Conservation (phyloP, 2,888 invertebrate species). For the Willowsia nigromaculata region DNA sequence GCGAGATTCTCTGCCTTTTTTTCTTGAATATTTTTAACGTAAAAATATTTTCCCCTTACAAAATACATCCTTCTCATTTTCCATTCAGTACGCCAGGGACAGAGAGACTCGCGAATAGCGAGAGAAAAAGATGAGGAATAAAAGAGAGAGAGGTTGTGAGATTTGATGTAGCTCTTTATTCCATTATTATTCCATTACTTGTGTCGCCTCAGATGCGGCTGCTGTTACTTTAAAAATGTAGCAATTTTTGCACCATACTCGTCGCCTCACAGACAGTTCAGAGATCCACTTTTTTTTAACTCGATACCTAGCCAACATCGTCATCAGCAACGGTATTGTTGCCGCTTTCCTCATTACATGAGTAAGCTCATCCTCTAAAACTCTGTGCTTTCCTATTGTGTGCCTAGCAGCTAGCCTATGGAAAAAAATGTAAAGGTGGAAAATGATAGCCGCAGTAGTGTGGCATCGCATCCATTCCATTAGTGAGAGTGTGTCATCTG, state of each 20-base stretch:
- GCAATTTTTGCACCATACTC: not conserved
- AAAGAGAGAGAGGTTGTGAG: not conserved
- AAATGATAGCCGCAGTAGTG: not conserved
- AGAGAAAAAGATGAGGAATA: not conserved
- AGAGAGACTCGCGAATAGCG: no score
- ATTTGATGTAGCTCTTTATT: not conserved
- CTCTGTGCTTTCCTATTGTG: not conserved
- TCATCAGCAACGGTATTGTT: not conserved
- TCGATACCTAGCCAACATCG: not conserved
- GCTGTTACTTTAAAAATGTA: not conserved
- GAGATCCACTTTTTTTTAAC: not conserved
- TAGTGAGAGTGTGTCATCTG: slow-evolving; percentile 8
- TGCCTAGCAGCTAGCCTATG: not conserved
- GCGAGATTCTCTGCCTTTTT: not conserved
- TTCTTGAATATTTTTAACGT: not conserved
- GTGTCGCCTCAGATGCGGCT: not conserved
- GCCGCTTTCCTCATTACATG: not conserved
- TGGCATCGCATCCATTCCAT: slow-evolving; percentile 20
- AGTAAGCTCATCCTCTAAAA: not conserved
- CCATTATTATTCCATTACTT: not conserved
- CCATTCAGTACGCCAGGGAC: not conserved
- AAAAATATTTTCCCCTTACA: not conserved
- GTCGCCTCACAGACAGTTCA: not conserved
- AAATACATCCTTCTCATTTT: not conserved
- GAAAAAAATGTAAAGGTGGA: not conserved